phyloP scores from a whole-genome alignment of 2,888 invertebrate species.

The Helobdella robusta region DNA sequence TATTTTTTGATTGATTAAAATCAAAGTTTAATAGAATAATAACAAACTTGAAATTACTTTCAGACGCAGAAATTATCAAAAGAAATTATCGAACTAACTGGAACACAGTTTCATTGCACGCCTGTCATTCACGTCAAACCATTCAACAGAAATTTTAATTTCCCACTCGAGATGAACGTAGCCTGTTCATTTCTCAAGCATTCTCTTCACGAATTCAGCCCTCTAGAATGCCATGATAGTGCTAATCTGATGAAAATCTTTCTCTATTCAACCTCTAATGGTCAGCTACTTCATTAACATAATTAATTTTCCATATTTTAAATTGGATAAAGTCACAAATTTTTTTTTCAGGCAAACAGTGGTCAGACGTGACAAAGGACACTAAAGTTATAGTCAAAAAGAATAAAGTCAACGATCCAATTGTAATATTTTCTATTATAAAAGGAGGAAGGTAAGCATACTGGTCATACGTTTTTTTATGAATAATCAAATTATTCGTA shows the following conservation, averaged over 20 bases:
- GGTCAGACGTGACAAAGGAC: neutral
- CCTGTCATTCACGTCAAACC: neutral
- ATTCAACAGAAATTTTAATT: neutral
- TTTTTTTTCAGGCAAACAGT: neutral
- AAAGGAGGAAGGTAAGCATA: constrained; percentile 9
- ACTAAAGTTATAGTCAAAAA: neutral
- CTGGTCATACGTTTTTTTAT: neutral
- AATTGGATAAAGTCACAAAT: no score
- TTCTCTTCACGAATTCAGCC: no score
- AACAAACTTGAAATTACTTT: neutral
- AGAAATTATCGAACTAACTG: neutral
- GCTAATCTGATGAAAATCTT: no score
- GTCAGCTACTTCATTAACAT: no score
- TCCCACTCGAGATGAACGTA: neutral
- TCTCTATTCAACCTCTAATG: no score
- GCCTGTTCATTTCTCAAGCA: neutral
- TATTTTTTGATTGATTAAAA: no score
- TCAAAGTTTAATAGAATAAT: no score
- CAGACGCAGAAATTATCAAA: neutral
- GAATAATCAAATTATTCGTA: neutral
- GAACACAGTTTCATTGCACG: neutral
- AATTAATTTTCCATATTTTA: no score
- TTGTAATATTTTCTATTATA: neutral
- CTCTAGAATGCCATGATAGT: no score
- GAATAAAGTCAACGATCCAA: no score